Conservation (phyloP, 2,888 invertebrate genomes). For the Harpagoxenus sublaevis region DNA sequence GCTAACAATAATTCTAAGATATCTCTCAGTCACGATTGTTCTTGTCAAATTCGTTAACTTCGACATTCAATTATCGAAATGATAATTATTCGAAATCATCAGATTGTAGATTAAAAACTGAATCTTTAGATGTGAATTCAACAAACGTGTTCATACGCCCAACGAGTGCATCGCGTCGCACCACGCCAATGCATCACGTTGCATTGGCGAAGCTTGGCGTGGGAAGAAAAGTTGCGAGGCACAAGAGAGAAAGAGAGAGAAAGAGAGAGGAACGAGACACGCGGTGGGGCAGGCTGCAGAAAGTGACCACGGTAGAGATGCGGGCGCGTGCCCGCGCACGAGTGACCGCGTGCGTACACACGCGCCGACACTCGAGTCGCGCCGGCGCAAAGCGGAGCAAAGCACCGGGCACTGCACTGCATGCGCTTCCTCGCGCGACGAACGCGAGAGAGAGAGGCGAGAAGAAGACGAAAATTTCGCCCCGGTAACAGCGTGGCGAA, state of each 20-base stretch:
- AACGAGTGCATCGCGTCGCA: neutral
- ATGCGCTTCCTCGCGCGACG: conserved; percentile 35
- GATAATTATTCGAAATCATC: neutral
- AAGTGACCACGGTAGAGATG: conserved; percentile 34
- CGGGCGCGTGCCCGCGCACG: conserved; percentile 41
- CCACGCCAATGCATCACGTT: conserved; percentile 1
- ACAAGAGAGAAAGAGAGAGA: neutral
- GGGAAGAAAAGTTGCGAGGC: conserved; percentile 46
- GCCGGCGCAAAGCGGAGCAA: conserved; percentile 76
- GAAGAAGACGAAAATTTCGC: conserved; percentile 28
- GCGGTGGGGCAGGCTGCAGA: conserved; percentile 15
- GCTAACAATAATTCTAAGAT: neutral
- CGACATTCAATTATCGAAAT: neutral
- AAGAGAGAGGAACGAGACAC: neutral
- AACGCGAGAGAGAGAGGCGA: neutral
- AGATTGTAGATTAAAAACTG: neutral
- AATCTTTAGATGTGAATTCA: neutral
- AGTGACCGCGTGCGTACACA: conserved; percentile 60
- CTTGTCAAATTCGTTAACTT: neutral
- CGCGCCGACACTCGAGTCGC: conserved; percentile 53
- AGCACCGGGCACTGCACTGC: conserved; percentile 50
- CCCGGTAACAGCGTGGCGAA: conserved; percentile 28
- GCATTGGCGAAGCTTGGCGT: conserved; percentile 23
- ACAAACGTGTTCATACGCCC: neutral
- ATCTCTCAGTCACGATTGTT: neutral